Evolutionary conservation across 1,140 invertebrate species (phyloP).

Genomic region (Dendrolimus kikuchii): DNA sequence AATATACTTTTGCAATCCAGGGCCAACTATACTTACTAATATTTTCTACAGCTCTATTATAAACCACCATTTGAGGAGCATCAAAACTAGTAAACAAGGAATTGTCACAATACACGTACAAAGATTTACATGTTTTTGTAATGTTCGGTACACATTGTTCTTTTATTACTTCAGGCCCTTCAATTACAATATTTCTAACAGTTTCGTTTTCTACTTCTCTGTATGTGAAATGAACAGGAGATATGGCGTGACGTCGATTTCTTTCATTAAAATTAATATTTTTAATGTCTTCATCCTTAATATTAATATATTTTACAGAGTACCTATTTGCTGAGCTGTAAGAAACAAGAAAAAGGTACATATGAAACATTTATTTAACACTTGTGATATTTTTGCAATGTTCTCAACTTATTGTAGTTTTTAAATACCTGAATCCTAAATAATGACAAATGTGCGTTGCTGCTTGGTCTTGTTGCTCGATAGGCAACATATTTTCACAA

Average conservation of each 20-base stretch:
- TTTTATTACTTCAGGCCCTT: constrained; percentile 44
- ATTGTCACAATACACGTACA: constrained; percentile 52
- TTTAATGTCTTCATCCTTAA: constrained; percentile 34
- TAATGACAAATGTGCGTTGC: constrained; percentile 73
- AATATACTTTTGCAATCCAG: constrained; percentile 80
- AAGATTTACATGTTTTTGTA: constrained; percentile 55
- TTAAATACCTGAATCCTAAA: constrained; percentile 74
- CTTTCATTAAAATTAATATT: constrained; percentile 17
- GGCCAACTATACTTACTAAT: constrained; percentile 63
- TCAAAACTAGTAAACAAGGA: constrained; percentile 41
- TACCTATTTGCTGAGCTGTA: constrained; percentile 52
- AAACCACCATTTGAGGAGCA: constrained; percentile 18
- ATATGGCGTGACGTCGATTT: constrained; percentile 26
- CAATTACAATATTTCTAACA: constrained; percentile 30
- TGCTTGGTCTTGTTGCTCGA: constrained; percentile 42
- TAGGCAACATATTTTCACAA: constrained; percentile 70
- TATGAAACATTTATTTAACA: no score
- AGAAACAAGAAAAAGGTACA: constrained; percentile 10
- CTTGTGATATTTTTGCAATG: no score
- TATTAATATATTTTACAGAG: constrained; percentile 50
- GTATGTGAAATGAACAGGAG: constrained; percentile 41
- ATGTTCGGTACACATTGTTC: constrained; percentile 57
- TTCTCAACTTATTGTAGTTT: background rate
- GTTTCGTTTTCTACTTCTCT: constrained; percentile 21
- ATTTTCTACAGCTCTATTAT: constrained; percentile 13